phyloP scores from a whole-genome alignment of 2,113 vertebrate genomes.

The Zeus faber region DNA sequence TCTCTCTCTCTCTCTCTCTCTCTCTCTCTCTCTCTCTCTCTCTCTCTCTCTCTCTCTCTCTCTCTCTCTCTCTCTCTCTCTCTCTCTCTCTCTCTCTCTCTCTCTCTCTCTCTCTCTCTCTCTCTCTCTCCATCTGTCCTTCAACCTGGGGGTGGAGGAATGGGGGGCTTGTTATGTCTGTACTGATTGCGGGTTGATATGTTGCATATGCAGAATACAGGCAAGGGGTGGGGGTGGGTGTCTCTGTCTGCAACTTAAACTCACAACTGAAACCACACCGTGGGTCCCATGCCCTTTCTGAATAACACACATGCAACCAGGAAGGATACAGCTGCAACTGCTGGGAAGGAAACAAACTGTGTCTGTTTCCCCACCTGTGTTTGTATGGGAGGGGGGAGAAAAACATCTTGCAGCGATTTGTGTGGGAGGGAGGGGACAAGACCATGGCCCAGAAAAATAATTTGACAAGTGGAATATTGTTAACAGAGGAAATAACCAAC shows the following conservation, averaged over 20 bases:
- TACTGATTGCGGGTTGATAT: slow-evolving; percentile 28
- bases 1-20: slow-evolving; percentile 8
- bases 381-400: slow-evolving; percentile 32
- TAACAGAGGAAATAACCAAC: neutral
- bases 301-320: slow-evolving; percentile 29
- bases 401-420: neutral
- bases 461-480: neutral
- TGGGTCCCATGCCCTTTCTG: slow-evolving; percentile 28
- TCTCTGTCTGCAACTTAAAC: slow-evolving; percentile 27
- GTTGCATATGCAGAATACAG: slow-evolving; percentile 27
- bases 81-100: slow-evolving; percentile 5
- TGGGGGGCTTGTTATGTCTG: slow-evolving; percentile 50
- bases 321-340: slow-evolving; percentile 23
- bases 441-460: slow-evolving; percentile 9
- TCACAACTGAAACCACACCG: slow-evolving; percentile 28
- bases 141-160: neutral
- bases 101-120: slow-evolving; percentile 10
- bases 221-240: slow-evolving; percentile 15
- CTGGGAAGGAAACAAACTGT: slow-evolving; percentile 32
- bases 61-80: slow-evolving; percentile 8
- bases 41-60: slow-evolving; percentile 10
- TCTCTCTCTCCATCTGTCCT: neutral
- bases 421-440: neutral
- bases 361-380: slow-evolving; percentile 33
- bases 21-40: slow-evolving; percentile 5